Conservation (phyloP, 2,888 invertebrate species). For the Pardosa pseudoannulata region DNA sequence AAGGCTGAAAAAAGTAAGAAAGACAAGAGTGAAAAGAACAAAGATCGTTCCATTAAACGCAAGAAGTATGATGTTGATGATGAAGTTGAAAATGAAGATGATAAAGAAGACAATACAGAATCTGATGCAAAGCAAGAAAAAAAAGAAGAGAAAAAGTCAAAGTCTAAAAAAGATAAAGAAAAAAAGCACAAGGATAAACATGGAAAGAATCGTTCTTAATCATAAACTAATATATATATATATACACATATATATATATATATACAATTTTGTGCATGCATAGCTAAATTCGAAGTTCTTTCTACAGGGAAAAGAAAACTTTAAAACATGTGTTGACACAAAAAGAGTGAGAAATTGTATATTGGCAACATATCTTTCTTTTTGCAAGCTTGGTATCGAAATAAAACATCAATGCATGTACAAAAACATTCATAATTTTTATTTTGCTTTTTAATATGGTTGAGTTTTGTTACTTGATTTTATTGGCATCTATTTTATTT, state of each 20-base stretch:
- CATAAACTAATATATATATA: conserved; percentile 27
- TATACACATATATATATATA: too few relatives aligned
- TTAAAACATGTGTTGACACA: neutral
- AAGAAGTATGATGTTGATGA: conserved; percentile 80
- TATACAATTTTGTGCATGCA: conserved; percentile 31
- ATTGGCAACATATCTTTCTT: neutral
- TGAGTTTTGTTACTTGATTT: neutral
- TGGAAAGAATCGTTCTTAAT: conserved; percentile 37
- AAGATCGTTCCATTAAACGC: conserved; percentile 78
- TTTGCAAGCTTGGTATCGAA: neutral
- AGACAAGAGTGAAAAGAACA: conserved; percentile 41
- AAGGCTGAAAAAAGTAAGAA: conserved; percentile 57
- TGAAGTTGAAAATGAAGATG: conserved; percentile 78
- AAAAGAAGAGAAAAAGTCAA: conserved; percentile 48
- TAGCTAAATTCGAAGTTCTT: conserved; percentile 41
- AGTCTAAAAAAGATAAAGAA: conserved; percentile 64
- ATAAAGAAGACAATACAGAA: conserved; percentile 72
- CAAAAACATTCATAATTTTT: neutral
- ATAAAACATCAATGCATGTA: neutral
- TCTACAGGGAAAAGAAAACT: neutral
- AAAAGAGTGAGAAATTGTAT: neutral
- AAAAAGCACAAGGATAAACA: conserved; percentile 66
- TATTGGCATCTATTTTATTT: conserved; percentile 16
- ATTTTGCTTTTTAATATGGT: neutral
- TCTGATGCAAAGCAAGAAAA: conserved; percentile 64